Evolutionary conservation across 1,140 invertebrate genomes (phyloP).

Genomic region (Diploscapter pachys): DNA sequence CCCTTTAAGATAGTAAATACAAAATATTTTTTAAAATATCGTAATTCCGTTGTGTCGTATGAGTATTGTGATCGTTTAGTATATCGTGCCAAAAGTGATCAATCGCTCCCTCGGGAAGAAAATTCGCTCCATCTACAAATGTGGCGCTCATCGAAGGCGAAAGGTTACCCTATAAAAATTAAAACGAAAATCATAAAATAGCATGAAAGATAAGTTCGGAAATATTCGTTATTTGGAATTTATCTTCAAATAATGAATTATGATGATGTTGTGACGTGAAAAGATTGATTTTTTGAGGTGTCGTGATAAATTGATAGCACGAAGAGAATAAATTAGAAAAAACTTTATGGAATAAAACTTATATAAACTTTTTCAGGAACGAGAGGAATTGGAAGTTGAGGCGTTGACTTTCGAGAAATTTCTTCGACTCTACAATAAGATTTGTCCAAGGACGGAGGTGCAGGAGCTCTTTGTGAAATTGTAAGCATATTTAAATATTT

Average conservation of each 20-base stretch:
- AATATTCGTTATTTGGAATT: background rate
- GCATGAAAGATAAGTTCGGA: no score
- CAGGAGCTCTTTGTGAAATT: constrained; percentile 94
- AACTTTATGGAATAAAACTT: background rate
- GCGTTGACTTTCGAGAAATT: constrained; percentile 99
- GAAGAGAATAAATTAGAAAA: background rate
- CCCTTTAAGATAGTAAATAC: no score
- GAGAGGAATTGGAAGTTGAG: constrained; percentile 84
- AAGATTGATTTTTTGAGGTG: no score
- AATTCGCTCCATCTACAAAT: constrained; percentile 44
- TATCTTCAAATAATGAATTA: background rate
- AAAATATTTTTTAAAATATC: no score
- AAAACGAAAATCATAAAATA: no score
- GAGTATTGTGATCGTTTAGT: constrained; percentile 38
- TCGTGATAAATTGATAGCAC: no score
- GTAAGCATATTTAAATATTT: constrained; percentile 68
- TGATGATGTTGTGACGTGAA: no score
- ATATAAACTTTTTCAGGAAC: constrained; percentile 43
- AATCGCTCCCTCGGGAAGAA: constrained; percentile 42
- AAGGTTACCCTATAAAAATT: constrained; percentile 25
- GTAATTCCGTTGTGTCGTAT: constrained; percentile 31
- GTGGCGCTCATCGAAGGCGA: constrained; percentile 40
- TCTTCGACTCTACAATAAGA: constrained; percentile 95
- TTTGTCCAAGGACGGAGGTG: constrained; percentile 97
- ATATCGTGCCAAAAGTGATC: constrained; percentile 26